Evolutionary conservation across 2,797 vertebrate genomes (phyloP), one percentile per base, ranked within the genome.

Genomic region (Cuculus canorus): DNA sequence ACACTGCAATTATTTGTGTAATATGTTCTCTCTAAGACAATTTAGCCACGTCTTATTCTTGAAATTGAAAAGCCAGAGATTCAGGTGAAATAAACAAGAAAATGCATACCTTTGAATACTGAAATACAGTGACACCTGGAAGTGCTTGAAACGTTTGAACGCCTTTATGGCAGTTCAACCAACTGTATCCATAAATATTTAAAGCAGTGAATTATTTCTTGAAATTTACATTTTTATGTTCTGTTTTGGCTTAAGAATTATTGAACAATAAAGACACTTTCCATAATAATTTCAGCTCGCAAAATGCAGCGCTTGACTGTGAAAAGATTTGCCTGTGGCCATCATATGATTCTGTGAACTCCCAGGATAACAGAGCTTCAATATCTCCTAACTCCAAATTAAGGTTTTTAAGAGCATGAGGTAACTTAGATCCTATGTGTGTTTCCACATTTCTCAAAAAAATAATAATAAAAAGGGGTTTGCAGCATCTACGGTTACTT

Each of bases 221-320:
- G 28, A 68, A 52, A 96, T 97, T 96, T 98, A 82, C 93, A 96
- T 97, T 96, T 96, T 96, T 93, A 91, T 97, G 70, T 65, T 81
- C 35, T 93, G 68, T 95, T 97, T 95, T 95, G 30, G 90, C 81
- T 73, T 86, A 80, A 60, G 35, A 82, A 76, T 53, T 94, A 86
- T 92, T 93, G 90, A 97, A 96, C 88, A 97, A 95, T 96, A 94
- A 97, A 90, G 85, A 92, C 70, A 66, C 76, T 97, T 97, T 94
- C 92, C 52, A 60, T 95, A 97, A 92, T 95, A 94, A 92, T 91
- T 90, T 91, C 71, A 73, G 82, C 92, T 96, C 97, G 95, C 76
- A 95, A 89, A 95, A 71, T 69, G 71, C 57, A 81, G 75, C 35
- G 39, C 56, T 93, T 95, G 68, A 91, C 77, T 95, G 56, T 28